Evolutionary conservation across 2,888 invertebrate species (phyloP), one percentile per base, ranked within the genome.

Genomic region (Meghimatium bilineatum): DNA sequence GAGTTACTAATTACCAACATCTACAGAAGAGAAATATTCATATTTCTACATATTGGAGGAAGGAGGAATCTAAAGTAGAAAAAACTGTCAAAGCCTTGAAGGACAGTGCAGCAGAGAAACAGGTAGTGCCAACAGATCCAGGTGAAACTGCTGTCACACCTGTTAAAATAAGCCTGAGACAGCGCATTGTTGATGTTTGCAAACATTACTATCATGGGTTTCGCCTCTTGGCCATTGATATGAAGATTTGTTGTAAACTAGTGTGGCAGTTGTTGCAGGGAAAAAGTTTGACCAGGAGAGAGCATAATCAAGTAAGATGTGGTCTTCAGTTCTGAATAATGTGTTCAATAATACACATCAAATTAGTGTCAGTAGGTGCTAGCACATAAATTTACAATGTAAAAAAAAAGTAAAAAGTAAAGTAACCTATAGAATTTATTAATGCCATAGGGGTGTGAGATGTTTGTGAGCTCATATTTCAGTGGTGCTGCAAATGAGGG

Each of bases 201-300:
- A 93, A 93, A 85, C 99, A 99, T 94, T 99, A 98, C 93, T 99
- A 98, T 93, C 98, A 99, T 94, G 99, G 99, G 1, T 99, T 99
- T 94, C 95, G 97, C 81, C 94, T 99, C 88, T 94, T 99, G 20
- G 97, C 97, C 89, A 96, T 99, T 87, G 99, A 99, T 93, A 95
- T 97, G 87, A 96, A 96, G 93, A 96, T 99, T 89, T 97, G 97
- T 44, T 94, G 95, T 32, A 96, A 96, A 85, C 94, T 99, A 79
- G 92, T 97, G 36, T 96, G 96, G 95, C 95, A 96, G 92, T 95
- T 99, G 85, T 94, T 98, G 36, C 96, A 95, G 92, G 99, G 99
- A 6, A 91, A 96, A 80, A 95, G 96, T 0, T 94, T 99, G 86
- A 96, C 96, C 5, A 94, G 99, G 83, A 95, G 99, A 91, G 99